Conservation (phyloP, 2,113 vertebrate genomes). For the Tachysurus vachellii region DNA sequence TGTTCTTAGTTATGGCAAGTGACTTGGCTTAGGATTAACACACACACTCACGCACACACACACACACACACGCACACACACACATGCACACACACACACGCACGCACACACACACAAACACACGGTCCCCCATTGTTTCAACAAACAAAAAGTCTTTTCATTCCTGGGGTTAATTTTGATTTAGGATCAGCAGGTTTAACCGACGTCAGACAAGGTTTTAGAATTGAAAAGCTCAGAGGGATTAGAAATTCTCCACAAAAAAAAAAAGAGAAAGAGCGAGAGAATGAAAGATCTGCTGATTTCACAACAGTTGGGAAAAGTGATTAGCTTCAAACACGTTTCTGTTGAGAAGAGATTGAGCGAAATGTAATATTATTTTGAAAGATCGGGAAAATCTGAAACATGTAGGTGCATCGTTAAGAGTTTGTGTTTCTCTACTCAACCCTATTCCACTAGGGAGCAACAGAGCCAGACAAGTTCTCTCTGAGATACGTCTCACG, state of each 20-base stretch:
- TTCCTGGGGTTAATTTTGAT: constrained; percentile 45
- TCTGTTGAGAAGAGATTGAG: constrained; percentile 19
- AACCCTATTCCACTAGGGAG: constrained; percentile 45
- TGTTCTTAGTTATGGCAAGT: constrained; percentile 42
- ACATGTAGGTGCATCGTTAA: background rate
- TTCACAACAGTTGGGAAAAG: constrained; percentile 1
- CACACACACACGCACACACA: constrained; percentile 33
- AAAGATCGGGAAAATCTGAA: constrained; percentile 19
- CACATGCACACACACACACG: constrained; percentile 33
- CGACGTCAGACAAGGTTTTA: constrained; percentile 40
- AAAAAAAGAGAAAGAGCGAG: background rate
- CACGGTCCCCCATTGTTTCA: constrained; percentile 61
- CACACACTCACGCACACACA: constrained; percentile 38
- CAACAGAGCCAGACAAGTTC: constrained; percentile 20
- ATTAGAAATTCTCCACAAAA: constrained; percentile 24
- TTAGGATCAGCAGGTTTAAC: constrained; percentile 48
- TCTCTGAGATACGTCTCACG: no score
- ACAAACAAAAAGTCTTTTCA: constrained; percentile 65
- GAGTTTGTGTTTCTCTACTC: constrained; percentile 30
- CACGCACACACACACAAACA: constrained; percentile 23
- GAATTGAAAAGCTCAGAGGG: constrained; percentile 24
- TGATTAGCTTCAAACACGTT: constrained; percentile 1
- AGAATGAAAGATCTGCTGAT: background rate
- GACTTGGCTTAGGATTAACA: constrained; percentile 69
- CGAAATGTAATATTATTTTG: background rate